Conservation (phyloP, 2,797 vertebrate species). For the Leuciscus waleckii region DNA sequence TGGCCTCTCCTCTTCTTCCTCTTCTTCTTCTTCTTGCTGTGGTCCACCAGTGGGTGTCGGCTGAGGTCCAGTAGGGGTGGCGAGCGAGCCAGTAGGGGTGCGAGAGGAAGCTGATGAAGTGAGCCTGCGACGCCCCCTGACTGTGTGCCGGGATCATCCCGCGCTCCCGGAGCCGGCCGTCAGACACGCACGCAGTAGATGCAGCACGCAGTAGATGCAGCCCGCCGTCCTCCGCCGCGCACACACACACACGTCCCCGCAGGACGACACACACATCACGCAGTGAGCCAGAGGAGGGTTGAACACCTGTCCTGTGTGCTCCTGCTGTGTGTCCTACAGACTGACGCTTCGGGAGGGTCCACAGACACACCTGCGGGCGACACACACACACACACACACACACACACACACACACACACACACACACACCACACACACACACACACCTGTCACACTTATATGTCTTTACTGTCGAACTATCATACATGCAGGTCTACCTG, state of each 20-base stretch:
- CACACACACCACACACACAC: too few species aligned
- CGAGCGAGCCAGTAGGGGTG: slow-evolving; percentile 86
- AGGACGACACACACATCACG: slow-evolving; percentile 84
- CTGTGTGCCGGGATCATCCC: slow-evolving; percentile 84
- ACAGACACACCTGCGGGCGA: slow-evolving; percentile 87
- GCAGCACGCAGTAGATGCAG: slow-evolving; percentile 86
- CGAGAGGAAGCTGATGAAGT: slow-evolving; percentile 83
- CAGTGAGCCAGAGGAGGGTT: slow-evolving; percentile 95
- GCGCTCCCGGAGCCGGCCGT: slow-evolving; percentile 84
- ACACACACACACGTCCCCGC: slow-evolving; percentile 87
- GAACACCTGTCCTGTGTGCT: slow-evolving; percentile 83
- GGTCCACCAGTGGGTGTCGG: slow-evolving; percentile 69
- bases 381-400: too few species aligned
- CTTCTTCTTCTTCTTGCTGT: slow-evolving; percentile 72
- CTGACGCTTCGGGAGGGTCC: slow-evolving; percentile 91
- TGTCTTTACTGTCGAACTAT: too few species aligned
- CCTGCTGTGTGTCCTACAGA: slow-evolving; percentile 85
- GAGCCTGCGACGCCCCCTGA: slow-evolving; percentile 89
- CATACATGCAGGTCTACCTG: too few species aligned
- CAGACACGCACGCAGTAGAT: slow-evolving; percentile 85
- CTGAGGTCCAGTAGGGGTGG: slow-evolving; percentile 87
- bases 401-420: too few species aligned
- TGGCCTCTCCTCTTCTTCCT: slow-evolving; percentile 52
- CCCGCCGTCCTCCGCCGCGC: slow-evolving; percentile 91
- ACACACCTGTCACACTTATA: too few species aligned